These are phyloP conservation scores for Leucophora obtusa DNA, from an alignment of 2,888 invertebrate species.

Conservation along the genomic window DNA sequence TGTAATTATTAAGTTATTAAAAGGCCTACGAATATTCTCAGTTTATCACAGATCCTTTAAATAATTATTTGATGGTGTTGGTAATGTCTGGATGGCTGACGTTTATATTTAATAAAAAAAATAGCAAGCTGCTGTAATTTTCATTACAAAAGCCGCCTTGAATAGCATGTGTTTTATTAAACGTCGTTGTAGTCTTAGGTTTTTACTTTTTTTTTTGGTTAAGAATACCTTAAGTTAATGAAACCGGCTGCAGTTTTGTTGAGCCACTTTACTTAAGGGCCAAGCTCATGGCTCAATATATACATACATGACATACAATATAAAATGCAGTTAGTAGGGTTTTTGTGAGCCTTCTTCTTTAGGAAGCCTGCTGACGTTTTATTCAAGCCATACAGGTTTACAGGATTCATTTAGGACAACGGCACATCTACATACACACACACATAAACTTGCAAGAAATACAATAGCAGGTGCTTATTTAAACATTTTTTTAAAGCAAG, in stretches of 20 bases:
- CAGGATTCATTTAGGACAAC: constrained; percentile 63
- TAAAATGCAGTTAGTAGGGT: constrained; percentile 60
- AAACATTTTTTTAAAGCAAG: constrained; percentile 46
- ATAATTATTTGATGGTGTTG: constrained; percentile 41
- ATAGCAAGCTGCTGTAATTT: constrained; percentile 63
- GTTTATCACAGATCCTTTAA: constrained; percentile 39
- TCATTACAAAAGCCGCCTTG: constrained; percentile 63
- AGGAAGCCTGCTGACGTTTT: constrained; percentile 62
- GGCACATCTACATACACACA: constrained; percentile 23
- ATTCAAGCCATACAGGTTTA: constrained; percentile 52
- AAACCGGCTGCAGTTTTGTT: constrained; percentile 59
- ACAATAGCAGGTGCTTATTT: constrained; percentile 62
- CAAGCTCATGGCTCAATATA: constrained; percentile 59
- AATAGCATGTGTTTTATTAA: constrained; percentile 62
- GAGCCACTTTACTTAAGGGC: constrained; percentile 57
- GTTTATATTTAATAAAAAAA: constrained; percentile 19
- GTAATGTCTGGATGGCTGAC: constrained; percentile 31
- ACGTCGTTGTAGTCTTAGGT: constrained; percentile 42
- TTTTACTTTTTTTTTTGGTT: constrained; percentile 4
- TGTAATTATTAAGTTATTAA: not conserved
- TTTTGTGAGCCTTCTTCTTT: constrained; percentile 52
- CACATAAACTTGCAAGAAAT: constrained; percentile 21
- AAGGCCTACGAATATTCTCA: not conserved
- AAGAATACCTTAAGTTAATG: constrained; percentile 61
- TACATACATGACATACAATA: constrained; percentile 1